Conservation (phyloP, 1,140 invertebrate species). For the Bactericera cockerelli region DNA sequence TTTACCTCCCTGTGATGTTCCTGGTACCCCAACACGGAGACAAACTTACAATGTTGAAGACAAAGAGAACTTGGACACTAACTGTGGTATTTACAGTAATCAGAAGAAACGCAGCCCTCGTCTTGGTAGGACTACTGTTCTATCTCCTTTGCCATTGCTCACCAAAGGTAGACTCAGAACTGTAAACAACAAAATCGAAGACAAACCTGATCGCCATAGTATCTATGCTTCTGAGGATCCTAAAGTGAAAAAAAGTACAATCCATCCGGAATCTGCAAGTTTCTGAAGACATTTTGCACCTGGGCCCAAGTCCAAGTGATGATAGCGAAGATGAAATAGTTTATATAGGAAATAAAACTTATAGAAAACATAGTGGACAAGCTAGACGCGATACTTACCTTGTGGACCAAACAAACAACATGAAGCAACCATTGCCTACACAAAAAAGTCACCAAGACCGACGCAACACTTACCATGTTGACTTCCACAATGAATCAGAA, state of each 20-base stretch:
- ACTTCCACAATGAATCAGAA: too few relatives aligned
- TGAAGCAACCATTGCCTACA: too few relatives aligned
- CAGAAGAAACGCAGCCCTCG: background rate
- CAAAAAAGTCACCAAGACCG: too few relatives aligned
- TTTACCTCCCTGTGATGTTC: slow-evolving; percentile 3
- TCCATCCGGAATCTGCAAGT: background rate
- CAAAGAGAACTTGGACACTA: slow-evolving; percentile 11
- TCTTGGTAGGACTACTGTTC: background rate
- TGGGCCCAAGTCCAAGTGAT: background rate
- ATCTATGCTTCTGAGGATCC: background rate
- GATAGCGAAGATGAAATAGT: background rate
- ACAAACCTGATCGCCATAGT: background rate
- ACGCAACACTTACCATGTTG: too few relatives aligned
- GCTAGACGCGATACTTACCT: background rate
- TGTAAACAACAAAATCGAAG: background rate
- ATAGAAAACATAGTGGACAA: background rate
- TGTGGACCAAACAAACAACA: too few relatives aligned
- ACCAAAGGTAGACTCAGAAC: background rate
- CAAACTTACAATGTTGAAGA: slow-evolving; percentile 11
- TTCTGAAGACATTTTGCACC: background rate
- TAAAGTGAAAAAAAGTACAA: background rate
- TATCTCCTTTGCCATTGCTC: slow-evolving; percentile 1
- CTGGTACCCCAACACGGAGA: slow-evolving; percentile 1
- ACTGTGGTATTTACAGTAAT: slow-evolving; percentile 5
- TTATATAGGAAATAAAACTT: background rate